A percentile compares a stretch with the other conserved stretches of the same genome.
These are phyloP conservation scores for Sphenodon punctatus DNA, from an alignment of 2,797 vertebrate species.

Conservation along the genomic window DNA sequence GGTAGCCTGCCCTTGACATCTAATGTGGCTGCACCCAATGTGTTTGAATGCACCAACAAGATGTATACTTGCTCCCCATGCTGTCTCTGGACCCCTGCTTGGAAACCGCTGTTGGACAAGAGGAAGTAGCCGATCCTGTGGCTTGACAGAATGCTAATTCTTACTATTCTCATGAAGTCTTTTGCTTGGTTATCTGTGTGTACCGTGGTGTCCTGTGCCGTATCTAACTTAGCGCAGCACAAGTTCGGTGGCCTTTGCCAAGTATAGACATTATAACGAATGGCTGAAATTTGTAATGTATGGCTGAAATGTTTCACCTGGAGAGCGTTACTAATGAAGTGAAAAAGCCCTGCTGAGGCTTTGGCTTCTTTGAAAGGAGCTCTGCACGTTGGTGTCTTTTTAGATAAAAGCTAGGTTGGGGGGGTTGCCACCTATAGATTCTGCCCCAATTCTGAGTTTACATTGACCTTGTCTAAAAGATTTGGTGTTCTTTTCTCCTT, in stretches of 20 bases:
- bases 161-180: not conserved
- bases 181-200: conserved; percentile 2
- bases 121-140: not conserved
- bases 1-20: no score
- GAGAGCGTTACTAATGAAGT: not conserved
- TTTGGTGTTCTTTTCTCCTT: not conserved
- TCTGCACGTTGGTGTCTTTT: not conserved
- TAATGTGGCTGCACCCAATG: not conserved
- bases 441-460: not conserved
- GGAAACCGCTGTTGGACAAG: not conserved
- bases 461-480: not conserved
- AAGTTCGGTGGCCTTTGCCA: not conserved
- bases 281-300: not conserved
- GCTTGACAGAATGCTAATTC: not conserved
- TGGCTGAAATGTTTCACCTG: not conserved
- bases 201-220: not conserved
- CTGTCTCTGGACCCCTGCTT: not conserved
- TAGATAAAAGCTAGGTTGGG: not conserved
- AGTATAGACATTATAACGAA: rapidly evolving
- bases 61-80: rapidly evolving
- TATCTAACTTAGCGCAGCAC: not conserved
- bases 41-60: not conserved
- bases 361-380: not conserved
- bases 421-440: not conserved
- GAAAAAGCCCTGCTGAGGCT: rapidly evolving